A percentile compares a stretch with the other conserved stretches of the same genome.
phyloP scores from a whole-genome alignment of 2,888 invertebrate species.

The Drosophila subquinaria region DNA sequence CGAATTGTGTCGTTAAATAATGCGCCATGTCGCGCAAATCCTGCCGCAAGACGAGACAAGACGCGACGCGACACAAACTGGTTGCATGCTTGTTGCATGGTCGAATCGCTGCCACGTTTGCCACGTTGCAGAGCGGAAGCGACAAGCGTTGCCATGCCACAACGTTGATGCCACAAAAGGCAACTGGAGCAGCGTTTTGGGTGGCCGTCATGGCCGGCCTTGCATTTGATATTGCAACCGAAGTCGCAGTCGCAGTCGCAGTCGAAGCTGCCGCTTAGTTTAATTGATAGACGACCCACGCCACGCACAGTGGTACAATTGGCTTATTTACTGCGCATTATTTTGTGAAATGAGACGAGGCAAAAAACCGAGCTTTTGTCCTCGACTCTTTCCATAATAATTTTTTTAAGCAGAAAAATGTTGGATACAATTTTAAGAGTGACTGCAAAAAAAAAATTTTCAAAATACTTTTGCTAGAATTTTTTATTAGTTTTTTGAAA shows the following conservation, averaged over 20 bases:
- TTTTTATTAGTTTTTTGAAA: no score
- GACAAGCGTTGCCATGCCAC: conserved; percentile 47
- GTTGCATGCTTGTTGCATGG: conserved; percentile 35
- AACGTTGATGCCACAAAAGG: conserved; percentile 62
- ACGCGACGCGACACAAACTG: conserved; percentile 37
- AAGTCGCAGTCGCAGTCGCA: conserved; percentile 47
- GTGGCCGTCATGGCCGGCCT: conserved; percentile 74
- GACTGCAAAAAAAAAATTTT: no score
- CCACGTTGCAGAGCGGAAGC: conserved; percentile 51
- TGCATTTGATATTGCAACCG: conserved; percentile 74
- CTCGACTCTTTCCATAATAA: no score
- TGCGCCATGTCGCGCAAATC: conserved; percentile 72
- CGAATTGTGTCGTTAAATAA: conserved; percentile 82
- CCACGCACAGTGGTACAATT: conserved; percentile 12
- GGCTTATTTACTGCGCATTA: neutral
- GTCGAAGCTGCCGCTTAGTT: conserved; percentile 68
- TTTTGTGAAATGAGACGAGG: no score
- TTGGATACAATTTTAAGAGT: no score
- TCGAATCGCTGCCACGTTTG: neutral
- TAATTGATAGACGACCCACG: conserved; percentile 79
- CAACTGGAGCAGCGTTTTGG: conserved; percentile 78
- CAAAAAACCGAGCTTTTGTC: no score
- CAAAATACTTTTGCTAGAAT: no score
- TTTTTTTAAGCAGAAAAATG: no score
- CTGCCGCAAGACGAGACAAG: conserved; percentile 54